Evolutionary conservation across 2,113 vertebrate genomes (phyloP).

Genomic region (Sylvia atricapilla): DNA sequence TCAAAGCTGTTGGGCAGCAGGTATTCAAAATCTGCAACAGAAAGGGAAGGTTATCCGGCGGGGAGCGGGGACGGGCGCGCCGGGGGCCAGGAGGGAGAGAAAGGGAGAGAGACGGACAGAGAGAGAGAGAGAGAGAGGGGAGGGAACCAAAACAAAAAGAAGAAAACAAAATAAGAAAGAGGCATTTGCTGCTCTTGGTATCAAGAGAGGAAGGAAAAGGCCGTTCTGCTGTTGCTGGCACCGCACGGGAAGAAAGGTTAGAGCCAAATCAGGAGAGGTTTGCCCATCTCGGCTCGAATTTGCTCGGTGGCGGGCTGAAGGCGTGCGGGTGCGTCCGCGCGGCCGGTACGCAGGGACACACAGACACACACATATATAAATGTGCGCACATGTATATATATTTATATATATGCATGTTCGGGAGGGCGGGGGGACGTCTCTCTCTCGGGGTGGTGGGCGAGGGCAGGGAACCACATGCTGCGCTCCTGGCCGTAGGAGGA

Average conservation of each 20-base stretch:
- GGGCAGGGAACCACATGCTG: conserved; percentile 72
- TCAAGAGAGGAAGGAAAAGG: conserved; percentile 70
- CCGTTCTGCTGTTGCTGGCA: conserved; percentile 70
- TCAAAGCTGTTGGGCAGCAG: conserved; percentile 99
- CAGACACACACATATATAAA: conserved; percentile 62
- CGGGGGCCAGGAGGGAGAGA: conserved; percentile 68
- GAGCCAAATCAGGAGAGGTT: conserved; percentile 81
- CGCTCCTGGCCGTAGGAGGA: conserved; percentile 67
- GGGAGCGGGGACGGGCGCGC: conserved; percentile 35
- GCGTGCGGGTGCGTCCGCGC: conserved; percentile 62
- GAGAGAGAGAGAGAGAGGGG: conserved; percentile 58
- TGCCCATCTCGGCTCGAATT: conserved; percentile 39
- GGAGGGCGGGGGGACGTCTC: conserved; percentile 53
- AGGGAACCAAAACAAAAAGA: background rate
- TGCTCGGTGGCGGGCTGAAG: conserved; percentile 60
- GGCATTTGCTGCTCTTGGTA: conserved; percentile 55
- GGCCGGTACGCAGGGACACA: conserved; percentile 57
- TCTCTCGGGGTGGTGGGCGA: conserved; percentile 24
- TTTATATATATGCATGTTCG: conserved; percentile 78
- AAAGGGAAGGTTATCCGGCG: conserved; percentile 94
- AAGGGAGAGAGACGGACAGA: conserved; percentile 70
- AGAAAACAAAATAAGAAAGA: background rate
- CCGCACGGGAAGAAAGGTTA: conserved; percentile 72
- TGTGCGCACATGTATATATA: conserved; percentile 58
- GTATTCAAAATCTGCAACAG: conserved; percentile 99